Evolutionary conservation across 2,797 vertebrate species (phyloP).

Genomic region (Pogonophryne albipinna): DNA sequence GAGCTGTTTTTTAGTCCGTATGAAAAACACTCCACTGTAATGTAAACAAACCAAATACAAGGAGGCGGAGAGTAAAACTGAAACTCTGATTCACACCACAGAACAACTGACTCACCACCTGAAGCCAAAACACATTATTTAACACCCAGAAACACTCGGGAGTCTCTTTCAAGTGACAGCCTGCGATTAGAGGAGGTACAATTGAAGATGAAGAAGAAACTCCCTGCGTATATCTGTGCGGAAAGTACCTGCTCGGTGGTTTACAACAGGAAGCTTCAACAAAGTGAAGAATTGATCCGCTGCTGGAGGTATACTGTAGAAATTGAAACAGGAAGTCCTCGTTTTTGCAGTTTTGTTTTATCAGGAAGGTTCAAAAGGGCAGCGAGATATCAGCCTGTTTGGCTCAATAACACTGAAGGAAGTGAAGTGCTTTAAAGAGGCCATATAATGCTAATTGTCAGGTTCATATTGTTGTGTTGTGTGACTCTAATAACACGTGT

Average conservation of each 20-base stretch:
- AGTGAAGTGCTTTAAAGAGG: too few species aligned
- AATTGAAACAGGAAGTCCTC: constrained; percentile 36
- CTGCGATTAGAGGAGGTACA: constrained; percentile 38
- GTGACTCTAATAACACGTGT: too few species aligned
- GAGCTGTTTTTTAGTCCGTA: background rate
- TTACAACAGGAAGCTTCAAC: too few species aligned
- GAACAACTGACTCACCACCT: constrained; percentile 42
- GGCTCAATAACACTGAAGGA: background rate
- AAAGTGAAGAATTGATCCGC: background rate
- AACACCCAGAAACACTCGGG: constrained; percentile 23
- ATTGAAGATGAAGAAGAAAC: constrained; percentile 26
- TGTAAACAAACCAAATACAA: constrained; percentile 21
- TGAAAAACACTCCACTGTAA: background rate
- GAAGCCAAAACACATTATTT: constrained; percentile 18
- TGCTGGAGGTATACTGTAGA: constrained; percentile 1
- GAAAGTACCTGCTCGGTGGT: background rate
- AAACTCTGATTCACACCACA: constrained; percentile 22
- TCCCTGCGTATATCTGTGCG: constrained; percentile 23
- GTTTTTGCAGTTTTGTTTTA: constrained; percentile 13
- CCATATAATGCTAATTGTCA: too few species aligned
- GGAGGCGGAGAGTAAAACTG: background rate
- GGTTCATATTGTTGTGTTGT: too few species aligned
- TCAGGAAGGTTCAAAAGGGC: constrained; percentile 19
- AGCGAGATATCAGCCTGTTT: background rate
- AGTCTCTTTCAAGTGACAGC: constrained; percentile 16